Evolutionary conservation across 2,113 vertebrate genomes (phyloP).

Genomic region (Sebastes fasciatus): DNA sequence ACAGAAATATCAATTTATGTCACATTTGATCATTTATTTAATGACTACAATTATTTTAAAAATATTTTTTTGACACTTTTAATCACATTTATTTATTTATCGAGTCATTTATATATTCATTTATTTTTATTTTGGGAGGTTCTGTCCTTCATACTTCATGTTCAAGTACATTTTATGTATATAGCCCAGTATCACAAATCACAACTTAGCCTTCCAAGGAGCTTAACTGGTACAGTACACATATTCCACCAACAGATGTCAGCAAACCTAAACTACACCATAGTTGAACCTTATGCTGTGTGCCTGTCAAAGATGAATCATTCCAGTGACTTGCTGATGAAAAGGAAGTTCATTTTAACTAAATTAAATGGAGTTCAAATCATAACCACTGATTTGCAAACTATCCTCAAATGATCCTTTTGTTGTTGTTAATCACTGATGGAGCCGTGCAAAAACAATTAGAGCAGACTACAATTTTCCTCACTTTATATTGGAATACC

Average conservation of each 20-base stretch:
- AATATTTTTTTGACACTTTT: too few species aligned
- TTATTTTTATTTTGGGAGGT: too few species aligned
- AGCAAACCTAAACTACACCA: conserved; percentile 26
- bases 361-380: not conserved
- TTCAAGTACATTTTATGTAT: not conserved
- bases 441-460: not conserved
- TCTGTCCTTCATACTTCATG: too few species aligned
- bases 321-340: not conserved
- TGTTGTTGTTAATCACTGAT: not conserved
- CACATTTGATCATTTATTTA: too few species aligned
- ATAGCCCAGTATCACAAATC: not conserved
- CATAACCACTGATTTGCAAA: not conserved
- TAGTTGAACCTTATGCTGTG: too few species aligned
- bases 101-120: too few species aligned
- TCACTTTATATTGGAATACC: not conserved
- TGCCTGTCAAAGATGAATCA: not conserved
- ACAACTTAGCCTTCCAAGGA: not conserved
- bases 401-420: not conserved
- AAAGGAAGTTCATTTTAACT: not conserved
- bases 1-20: too few species aligned
- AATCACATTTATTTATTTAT: too few species aligned
- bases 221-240: not conserved
- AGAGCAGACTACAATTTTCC: not conserved
- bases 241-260: conserved; percentile 51
- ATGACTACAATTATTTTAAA: too few species aligned